Conservation (phyloP, 2,113 vertebrate genomes). For the Agapornis roseicollis region DNA sequence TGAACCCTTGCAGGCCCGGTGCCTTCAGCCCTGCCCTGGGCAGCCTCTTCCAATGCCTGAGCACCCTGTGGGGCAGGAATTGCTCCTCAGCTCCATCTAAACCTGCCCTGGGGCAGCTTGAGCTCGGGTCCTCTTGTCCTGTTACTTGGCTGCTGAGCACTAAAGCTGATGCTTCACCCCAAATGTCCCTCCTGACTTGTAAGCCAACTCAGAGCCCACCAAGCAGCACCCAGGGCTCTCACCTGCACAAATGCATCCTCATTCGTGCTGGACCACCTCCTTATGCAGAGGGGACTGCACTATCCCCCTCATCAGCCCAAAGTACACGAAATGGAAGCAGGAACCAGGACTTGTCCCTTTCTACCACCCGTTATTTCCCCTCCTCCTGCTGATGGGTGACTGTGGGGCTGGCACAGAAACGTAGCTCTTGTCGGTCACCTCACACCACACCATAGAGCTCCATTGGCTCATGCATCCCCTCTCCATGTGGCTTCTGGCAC, state of each 20-base stretch:
- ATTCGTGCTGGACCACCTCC: accelerated
- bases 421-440: accelerated
- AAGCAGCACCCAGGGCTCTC: neutral
- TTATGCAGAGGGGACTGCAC: accelerated
- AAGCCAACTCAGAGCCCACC: neutral
- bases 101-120: neutral
- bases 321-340: neutral
- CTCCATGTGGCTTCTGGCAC: neutral
- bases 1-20: neutral
- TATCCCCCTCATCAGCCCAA: neutral
- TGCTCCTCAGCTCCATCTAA: neutral
- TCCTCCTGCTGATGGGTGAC: neutral
- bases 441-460: neutral
- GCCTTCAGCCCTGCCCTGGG: neutral
- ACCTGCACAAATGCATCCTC: neutral
- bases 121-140: neutral
- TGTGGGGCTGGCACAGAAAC: neutral
- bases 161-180: neutral
- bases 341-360: neutral
- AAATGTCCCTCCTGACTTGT: neutral
- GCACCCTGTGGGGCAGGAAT: neutral
- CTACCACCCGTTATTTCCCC: no score
- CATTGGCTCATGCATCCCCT: neutral
- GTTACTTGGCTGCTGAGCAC: neutral
- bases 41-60: neutral